phyloP scores from a whole-genome alignment of 2,888 invertebrate genomes.

The Aleiodes leptofemur region DNA sequence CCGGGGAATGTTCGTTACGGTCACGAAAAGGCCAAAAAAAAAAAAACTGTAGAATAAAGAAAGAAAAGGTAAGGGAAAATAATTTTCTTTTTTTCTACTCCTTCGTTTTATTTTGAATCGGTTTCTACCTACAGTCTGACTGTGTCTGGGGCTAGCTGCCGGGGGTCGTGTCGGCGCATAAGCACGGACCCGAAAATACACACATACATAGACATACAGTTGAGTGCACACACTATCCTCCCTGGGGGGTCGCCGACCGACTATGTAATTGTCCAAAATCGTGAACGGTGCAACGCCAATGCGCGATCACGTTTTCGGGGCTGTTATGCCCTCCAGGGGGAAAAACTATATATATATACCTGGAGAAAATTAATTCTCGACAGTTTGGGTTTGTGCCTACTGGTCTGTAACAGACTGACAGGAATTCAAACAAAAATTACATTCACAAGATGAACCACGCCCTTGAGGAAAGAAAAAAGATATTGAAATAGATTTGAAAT shows the following conservation, averaged over 20 bases:
- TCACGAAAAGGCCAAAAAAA: background rate
- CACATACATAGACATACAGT: background rate
- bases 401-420: slow-evolving; percentile 21
- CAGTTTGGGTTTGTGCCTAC: slow-evolving; percentile 38
- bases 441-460: slow-evolving; percentile 4
- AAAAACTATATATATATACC: slow-evolving; percentile 34
- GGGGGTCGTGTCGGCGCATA: slow-evolving; percentile 63
- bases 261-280: slow-evolving; percentile 60
- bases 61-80: too few species aligned
- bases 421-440: slow-evolving; percentile 20
- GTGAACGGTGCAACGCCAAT: slow-evolving; percentile 58
- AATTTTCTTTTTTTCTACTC: background rate
- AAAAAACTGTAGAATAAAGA: too few species aligned
- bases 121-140: background rate
- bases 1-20: slow-evolving; percentile 9
- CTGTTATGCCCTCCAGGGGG: slow-evolving; percentile 11
- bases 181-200: slow-evolving; percentile 46
- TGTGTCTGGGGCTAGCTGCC: slow-evolving; percentile 25
- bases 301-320: slow-evolving; percentile 64
- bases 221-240: slow-evolving; percentile 25
- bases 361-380: slow-evolving; percentile 49
- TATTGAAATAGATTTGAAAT: background rate
- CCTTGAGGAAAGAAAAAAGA: background rate
- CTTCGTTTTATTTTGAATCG: background rate
- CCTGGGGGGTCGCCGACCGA: slow-evolving; percentile 43